Conservation (phyloP, 2,797 vertebrate genomes). For the Enteromius paludinosus region DNA sequence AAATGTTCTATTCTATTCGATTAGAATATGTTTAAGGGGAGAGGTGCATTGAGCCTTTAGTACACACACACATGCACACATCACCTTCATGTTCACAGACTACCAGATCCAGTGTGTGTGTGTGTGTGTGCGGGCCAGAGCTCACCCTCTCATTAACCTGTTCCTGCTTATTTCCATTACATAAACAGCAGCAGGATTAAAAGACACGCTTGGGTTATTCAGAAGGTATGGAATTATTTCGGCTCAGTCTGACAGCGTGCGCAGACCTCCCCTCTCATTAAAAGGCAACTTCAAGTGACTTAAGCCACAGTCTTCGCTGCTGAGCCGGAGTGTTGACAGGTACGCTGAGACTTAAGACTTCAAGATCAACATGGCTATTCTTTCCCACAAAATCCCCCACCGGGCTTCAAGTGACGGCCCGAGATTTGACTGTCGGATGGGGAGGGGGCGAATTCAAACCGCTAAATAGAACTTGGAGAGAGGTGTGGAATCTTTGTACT, state of each 20-base stretch:
- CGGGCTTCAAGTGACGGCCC: conserved; percentile 51
- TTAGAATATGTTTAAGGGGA: conserved; percentile 16
- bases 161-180: conserved; percentile 64
- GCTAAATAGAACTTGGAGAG: conserved; percentile 53
- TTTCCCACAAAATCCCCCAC: conserved; percentile 74
- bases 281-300: conserved; percentile 77
- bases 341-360: conserved; percentile 78
- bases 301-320: conserved; percentile 76
- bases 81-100: conserved; percentile 24
- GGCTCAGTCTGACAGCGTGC: conserved; percentile 71
- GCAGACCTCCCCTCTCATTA: conserved; percentile 72
- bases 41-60: conserved; percentile 18
- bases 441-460: conserved; percentile 51
- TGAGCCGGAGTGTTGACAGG: conserved; percentile 78
- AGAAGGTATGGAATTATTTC: conserved; percentile 78
- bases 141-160: conserved; percentile 61
- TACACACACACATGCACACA: neutral
- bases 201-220: conserved; percentile 75
- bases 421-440: conserved; percentile 63
- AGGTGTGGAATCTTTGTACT: conserved; percentile 29
- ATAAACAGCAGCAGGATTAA: conserved; percentile 70
- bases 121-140: conserved; percentile 5
- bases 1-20: conserved; percentile 45
- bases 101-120: neutral
- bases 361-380: conserved; percentile 76